Conservation (phyloP, 2,888 invertebrate species). For the Ochropleura leucogaster region DNA sequence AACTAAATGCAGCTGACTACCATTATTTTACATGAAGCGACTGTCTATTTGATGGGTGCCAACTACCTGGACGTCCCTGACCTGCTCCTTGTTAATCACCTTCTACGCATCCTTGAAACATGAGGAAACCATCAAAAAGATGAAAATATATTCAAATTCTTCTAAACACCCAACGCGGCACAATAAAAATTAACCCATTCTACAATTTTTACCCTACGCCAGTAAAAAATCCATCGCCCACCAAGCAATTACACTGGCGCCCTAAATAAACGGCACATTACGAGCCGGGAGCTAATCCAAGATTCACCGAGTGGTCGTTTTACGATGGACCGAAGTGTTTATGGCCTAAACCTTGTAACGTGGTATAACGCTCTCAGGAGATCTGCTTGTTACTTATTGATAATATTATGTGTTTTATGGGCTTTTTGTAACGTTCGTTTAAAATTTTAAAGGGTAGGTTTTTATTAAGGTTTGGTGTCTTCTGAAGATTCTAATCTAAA, state of each 20-base stretch:
- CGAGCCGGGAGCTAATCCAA: constrained; percentile 52
- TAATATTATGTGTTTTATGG: constrained; percentile 49
- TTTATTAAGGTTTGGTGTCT: background rate
- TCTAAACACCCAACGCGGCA: background rate
- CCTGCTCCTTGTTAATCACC: too few species aligned
- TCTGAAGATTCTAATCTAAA: background rate
- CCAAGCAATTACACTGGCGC: constrained; percentile 34
- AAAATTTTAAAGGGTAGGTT: constrained; percentile 31
- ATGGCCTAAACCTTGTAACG: constrained; percentile 38
- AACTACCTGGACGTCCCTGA: too few species aligned
- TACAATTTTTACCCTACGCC: background rate
- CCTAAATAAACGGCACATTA: constrained; percentile 57
- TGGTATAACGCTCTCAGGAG: constrained; percentile 39
- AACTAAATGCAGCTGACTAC: too few species aligned
- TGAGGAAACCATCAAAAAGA: too few species aligned
- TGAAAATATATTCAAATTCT: background rate
- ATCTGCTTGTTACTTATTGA: constrained; percentile 54
- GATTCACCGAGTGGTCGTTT: constrained; percentile 60
- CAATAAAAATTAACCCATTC: constrained; percentile 17
- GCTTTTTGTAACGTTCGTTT: constrained; percentile 9
- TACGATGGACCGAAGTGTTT: constrained; percentile 61
- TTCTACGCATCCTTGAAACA: too few species aligned
- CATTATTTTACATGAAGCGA: too few species aligned
- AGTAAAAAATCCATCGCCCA: constrained; percentile 21
- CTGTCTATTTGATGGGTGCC: too few species aligned